Evolutionary conservation across 1,140 invertebrate species (phyloP), one percentile per base, ranked within the genome.

Genomic region (Belonocnema kinseyi): DNA sequence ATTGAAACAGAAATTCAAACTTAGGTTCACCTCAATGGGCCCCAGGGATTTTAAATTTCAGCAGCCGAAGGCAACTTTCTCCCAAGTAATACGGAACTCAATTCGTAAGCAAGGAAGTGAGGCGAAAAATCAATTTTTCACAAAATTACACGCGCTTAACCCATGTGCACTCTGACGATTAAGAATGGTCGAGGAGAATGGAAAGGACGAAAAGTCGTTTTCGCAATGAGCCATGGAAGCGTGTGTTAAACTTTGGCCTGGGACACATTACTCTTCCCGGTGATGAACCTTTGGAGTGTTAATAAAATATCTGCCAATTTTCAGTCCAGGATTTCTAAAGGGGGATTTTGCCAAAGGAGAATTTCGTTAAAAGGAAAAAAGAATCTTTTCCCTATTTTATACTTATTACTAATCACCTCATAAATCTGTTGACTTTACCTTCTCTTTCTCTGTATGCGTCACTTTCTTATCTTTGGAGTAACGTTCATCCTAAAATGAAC

Each of bases 81-180:
- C 61, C 26, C 2, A 40, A 66, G 61, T 66, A 16, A 66, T 66
- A 66, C 33, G 61, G 61, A 66, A 40, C 61, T 40, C 58, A 7
- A 66, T 66, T 66, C 26, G 61, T 33, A 26, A 66, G 61, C 61
- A 66, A 46, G 61, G 61, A 66, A 66, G 61, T 66, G 21, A 66
- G 61, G 61, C 61, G 61, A 40, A 66, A 66, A 66, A 66, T 66
- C 61, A 66, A 66, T 66, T 66, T 66, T 66, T 66, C 61, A 66
- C 61, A 66, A 66, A 66, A 66, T 66, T 66, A 66, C 61, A 66
- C 61, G 61, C 61, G 26, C 26, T 66, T 40, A 66, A 66, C 61
- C 61, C 61, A 66, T 26, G 61, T 66, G 33, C 61, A 66, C 26
- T 66, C 40, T 26, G 61, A 10, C 61, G 26, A 66, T 66, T 66